Base-by-base conservation (phyloP, 2,888 invertebrate species). In the Lamellibrachia columna region DNA sequence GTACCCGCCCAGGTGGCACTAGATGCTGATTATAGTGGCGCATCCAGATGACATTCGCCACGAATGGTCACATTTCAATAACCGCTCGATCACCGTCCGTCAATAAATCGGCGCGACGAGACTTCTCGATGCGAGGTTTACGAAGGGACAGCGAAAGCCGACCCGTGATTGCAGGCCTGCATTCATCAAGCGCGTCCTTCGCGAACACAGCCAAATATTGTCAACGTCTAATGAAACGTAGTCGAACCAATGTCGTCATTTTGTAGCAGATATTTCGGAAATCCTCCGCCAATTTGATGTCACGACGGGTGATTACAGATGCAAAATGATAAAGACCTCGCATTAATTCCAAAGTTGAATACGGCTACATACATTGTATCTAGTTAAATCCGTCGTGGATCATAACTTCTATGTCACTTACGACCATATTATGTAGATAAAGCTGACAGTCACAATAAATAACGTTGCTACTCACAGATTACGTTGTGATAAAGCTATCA, bases 31-130 rank as follows among this genome's bases (percentile, higher is more conserved):
- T 75, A 75, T 22, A 75, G 2, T 40, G 40, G 40, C 15, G 11
- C 75, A 22, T 1, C 75, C 75, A 75, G 15, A 75, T 75, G 75
- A 75, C 75, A 75, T 15, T 75, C 75, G 75, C 75, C 75, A 15
- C 75, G 75, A 75, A 75, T 75, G n/a, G 75, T 11, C n/a, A 75
- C 75, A 75, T 75, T 75, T 75, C 75, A 75, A 75, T 75, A 75
- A 75, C 75, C 75, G 75, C 22, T 75, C 75, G 22, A 75, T 75
- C 75, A 75, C 22, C 15, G 75, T 75, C 11, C 75, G 15, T 75
- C 75, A 15, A 75, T 75, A 75, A 75, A 15, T 75, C 15, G 75
- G 15, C 75, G 75, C 75, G 75, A 75, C 75, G 22, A 6, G 4
- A 75, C 4, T 22, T 6, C 75, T 15, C 4, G 22, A 75, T 75